Percentiles rank a stretch among this genome's conserved stretches.
Conservation (phyloP, 1,140 invertebrate genomes). For the Phymorhynchus buccinoides region DNA sequence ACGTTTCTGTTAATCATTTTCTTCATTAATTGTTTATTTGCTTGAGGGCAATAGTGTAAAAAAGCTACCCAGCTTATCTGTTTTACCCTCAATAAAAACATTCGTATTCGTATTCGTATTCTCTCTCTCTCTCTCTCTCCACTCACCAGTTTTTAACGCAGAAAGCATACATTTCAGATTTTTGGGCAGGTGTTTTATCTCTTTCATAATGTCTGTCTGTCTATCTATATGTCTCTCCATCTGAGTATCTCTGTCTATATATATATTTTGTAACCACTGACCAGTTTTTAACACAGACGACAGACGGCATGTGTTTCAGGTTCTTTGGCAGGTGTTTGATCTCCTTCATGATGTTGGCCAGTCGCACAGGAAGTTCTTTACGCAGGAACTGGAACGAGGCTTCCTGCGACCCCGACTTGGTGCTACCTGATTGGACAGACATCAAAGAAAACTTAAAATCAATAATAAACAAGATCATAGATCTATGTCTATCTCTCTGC, state of each 20-base stretch:
- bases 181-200: constrained; percentile 93
- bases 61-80: too few relatives aligned
- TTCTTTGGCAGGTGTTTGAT: constrained; percentile 93
- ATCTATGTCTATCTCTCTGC: too few relatives aligned
- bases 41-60: too few relatives aligned
- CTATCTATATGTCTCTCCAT: too few relatives aligned
- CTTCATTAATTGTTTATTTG: too few relatives aligned
- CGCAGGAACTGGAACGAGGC: constrained; percentile 94
- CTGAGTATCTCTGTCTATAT: background rate
- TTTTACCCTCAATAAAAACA: too few relatives aligned
- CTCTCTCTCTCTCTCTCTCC: too few relatives aligned
- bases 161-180: constrained; percentile 89
- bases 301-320: constrained; percentile 90
- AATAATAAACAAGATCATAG: too few relatives aligned
- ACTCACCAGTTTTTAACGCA: constrained; percentile 79
- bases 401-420: constrained; percentile 88
- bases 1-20: too few relatives aligned
- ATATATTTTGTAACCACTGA: constrained; percentile 58
- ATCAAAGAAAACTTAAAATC: background rate
- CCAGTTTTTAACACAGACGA: constrained; percentile 82
- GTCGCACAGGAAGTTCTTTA: constrained; percentile 93
- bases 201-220: constrained; percentile 98
- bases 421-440: constrained; percentile 75
- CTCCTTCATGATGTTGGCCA: constrained; percentile 99
- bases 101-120: too few relatives aligned